Conservation (phyloP, 2,797 vertebrate genomes). For the Gouania willdenowi region DNA sequence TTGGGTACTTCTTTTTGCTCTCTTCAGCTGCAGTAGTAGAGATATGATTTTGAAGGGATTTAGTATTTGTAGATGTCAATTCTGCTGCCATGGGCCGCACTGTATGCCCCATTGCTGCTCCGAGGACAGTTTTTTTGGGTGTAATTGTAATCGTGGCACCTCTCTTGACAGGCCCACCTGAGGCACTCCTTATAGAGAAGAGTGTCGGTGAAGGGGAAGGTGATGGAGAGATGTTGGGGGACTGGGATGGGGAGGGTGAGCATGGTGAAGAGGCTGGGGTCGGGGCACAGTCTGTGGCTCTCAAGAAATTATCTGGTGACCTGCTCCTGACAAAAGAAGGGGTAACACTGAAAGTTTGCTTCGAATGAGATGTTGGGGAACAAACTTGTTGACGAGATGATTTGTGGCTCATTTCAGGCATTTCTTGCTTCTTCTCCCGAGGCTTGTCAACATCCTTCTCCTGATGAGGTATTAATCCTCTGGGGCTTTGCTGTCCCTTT, state of each 20-base stretch:
- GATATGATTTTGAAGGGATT: constrained; percentile 29
- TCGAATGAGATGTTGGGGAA: constrained; percentile 34
- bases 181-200: constrained; percentile 71
- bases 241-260: constrained; percentile 42
- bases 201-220: constrained; percentile 35
- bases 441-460: constrained; percentile 24
- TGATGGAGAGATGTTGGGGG: constrained; percentile 51
- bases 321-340: constrained; percentile 35
- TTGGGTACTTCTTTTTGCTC: constrained; percentile 85
- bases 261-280: constrained; percentile 51
- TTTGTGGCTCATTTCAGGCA: constrained; percentile 8
- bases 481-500: constrained; percentile 31
- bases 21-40: constrained; percentile 18
- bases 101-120: background rate
- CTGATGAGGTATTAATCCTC: constrained; percentile 24
- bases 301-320: constrained; percentile 45
- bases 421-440: constrained; percentile 25
- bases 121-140: constrained; percentile 62
- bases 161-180: constrained; percentile 72
- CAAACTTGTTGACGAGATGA: constrained; percentile 6
- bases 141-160: constrained; percentile 87
- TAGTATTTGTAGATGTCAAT: constrained; percentile 6
- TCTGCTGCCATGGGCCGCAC: background rate
- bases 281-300: constrained; percentile 25
- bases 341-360: constrained; percentile 39